These are phyloP conservation scores for Sitophilus oryzae DNA, from an alignment of 1,140 invertebrate species.

Conservation along the genomic window DNA sequence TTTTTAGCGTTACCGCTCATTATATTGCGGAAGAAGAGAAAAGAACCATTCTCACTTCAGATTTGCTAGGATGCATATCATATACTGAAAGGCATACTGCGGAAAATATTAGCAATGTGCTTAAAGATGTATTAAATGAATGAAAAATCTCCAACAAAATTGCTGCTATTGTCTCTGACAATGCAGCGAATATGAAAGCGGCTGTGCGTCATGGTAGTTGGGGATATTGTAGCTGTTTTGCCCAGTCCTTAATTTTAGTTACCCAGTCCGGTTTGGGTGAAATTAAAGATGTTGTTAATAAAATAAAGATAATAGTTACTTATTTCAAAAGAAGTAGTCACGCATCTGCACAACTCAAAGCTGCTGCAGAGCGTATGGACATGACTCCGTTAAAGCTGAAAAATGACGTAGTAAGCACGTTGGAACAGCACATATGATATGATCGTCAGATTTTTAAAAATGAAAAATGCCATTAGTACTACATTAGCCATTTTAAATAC, in stretches of 20 bases:
- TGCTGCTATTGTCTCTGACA: constrained; percentile 9
- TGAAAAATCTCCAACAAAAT: constrained; percentile 11
- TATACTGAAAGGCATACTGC: constrained; percentile 14
- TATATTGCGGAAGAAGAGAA: constrained; percentile 9
- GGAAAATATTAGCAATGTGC: constrained; percentile 1
- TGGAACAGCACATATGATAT: constrained; percentile 40
- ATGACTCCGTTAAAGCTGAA: constrained; percentile 32
- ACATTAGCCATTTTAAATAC: constrained; percentile 24
- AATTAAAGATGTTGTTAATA: constrained; percentile 3
- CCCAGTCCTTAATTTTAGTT: constrained; percentile 10
- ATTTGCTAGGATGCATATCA: constrained; percentile 2
- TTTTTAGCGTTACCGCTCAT: too few relatives aligned
- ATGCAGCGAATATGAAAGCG: constrained; percentile 13
- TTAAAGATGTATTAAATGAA: neutral
- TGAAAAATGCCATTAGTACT: constrained; percentile 34
- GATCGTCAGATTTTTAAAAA: constrained; percentile 27
- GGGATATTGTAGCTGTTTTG: constrained; percentile 12
- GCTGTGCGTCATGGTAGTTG: constrained; percentile 2
- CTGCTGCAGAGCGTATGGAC: constrained; percentile 16
- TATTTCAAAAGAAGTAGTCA: constrained; percentile 14
- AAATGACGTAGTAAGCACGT: constrained; percentile 33
- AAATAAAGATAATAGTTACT: constrained; percentile 7
- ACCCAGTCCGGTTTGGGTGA: constrained; percentile 2
- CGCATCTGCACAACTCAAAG: constrained; percentile 15
- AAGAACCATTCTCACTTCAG: neutral